Evolutionary conservation across 2,797 vertebrate genomes (phyloP).

Genomic region (Pyrocephalus nanus): DNA sequence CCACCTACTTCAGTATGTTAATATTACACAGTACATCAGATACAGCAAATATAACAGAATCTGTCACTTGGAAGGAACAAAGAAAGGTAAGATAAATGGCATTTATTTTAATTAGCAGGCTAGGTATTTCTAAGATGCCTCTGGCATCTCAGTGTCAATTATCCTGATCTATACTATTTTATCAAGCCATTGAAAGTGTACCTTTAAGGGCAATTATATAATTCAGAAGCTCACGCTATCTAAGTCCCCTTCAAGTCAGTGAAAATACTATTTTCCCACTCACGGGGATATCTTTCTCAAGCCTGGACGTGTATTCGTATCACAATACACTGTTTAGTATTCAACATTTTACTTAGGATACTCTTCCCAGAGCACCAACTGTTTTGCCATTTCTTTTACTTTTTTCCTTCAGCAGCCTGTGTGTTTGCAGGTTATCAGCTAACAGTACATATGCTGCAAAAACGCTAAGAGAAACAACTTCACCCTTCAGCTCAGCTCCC

Average conservation of each 20-base stretch:
- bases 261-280: background rate
- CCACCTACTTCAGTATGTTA: background rate
- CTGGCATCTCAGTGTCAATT: background rate
- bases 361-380: background rate
- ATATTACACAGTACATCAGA: background rate
- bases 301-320: background rate
- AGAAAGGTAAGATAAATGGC: background rate
- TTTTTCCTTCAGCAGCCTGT: background rate
- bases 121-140: background rate
- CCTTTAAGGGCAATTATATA: background rate
- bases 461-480: background rate
- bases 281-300: background rate
- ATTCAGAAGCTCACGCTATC: background rate
- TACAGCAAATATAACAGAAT: background rate
- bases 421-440: background rate
- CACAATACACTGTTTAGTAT: background rate
- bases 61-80: background rate
- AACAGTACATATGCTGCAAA: background rate
- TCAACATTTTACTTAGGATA: background rate
- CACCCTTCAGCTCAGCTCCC: background rate
- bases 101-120: background rate
- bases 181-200: background rate
- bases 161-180: background rate
- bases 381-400: background rate
- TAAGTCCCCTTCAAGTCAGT: background rate